Evolutionary conservation across 30 jellyfish, hydroid and myxozoan genomes (phyloP).

Genomic region (Aurelia sp.): DNA sequence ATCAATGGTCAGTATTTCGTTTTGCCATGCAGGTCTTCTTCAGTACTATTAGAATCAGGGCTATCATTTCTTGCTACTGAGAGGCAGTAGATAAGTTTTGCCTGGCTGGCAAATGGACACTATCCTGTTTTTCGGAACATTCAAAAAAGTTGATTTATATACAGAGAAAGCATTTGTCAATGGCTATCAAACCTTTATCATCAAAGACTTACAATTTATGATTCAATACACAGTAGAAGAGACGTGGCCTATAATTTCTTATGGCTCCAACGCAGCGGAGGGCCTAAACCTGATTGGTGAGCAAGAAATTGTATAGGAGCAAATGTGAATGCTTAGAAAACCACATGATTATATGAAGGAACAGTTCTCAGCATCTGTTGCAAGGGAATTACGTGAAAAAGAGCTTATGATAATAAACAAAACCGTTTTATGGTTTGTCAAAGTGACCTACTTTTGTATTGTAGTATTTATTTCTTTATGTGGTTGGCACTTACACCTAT

Average conservation of each 20-base stretch:
- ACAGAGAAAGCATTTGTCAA: no score
- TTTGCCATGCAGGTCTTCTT: no score
- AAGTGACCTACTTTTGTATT: conserved; percentile 18
- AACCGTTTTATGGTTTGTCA: conserved; percentile 46
- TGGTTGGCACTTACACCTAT: no score
- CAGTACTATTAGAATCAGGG: no score
- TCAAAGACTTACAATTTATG: no score
- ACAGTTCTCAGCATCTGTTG: conserved; percentile 14
- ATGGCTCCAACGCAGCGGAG: conserved; percentile 6
- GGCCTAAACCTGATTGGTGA: conserved; percentile 2
- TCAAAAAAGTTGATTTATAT: no score
- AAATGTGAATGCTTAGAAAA: not conserved
- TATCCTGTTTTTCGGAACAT: no score
- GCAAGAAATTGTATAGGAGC: not conserved
- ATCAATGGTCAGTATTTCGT: no score
- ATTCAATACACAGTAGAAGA: not conserved
- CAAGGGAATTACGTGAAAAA: conserved; percentile 15
- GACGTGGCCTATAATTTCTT: not conserved
- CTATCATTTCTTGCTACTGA: no score
- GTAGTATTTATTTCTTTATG: not conserved
- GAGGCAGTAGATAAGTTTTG: no score
- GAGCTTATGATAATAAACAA: conserved; percentile 6
- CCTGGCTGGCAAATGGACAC: no score
- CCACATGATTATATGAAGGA: conserved; percentile 23
- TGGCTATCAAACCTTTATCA: no score